These are phyloP conservation scores for Hephaestus fuliginosus DNA, from an alignment of 2,797 vertebrate species.

Conservation along the genomic window DNA sequence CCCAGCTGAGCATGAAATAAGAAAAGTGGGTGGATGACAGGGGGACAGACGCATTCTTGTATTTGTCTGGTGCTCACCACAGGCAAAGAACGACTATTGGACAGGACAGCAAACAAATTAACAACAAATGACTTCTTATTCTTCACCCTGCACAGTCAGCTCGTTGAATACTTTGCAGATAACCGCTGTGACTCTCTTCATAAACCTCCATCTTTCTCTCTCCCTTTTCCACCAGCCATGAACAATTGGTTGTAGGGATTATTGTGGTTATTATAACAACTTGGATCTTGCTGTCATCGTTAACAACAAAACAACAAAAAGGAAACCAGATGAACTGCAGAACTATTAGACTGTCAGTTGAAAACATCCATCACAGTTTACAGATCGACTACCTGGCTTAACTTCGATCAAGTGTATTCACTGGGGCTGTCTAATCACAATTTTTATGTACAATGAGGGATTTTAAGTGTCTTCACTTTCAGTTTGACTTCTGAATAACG, in stretches of 20 bases:
- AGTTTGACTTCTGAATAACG: not conserved
- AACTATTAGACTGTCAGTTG: not conserved
- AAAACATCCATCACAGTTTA: not conserved
- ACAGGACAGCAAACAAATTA: slow-evolving; percentile 55
- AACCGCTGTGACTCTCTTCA: not conserved
- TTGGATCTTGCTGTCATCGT: not conserved
- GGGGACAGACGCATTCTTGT: slow-evolving; percentile 20
- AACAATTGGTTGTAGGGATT: not conserved
- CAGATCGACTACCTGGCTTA: not conserved
- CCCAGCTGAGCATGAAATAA: slow-evolving; percentile 56
- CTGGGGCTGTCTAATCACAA: no score
- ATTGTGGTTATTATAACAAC: not conserved
- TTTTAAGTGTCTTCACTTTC: no score
- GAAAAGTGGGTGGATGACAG: slow-evolving; percentile 36
- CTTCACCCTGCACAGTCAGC: slow-evolving; percentile 37
- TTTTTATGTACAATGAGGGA: no score
- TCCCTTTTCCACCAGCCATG: not conserved
- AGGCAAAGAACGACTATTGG: slow-evolving; percentile 21
- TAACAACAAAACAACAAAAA: not conserved
- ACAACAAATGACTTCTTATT: slow-evolving; percentile 24
- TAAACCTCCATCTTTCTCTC: not conserved
- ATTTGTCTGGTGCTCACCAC: slow-evolving; percentile 25
- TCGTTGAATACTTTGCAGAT: slow-evolving; percentile 12
- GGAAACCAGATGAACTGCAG: not conserved
- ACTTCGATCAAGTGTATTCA: no score